Percentiles rank a stretch among this genome's conserved stretches.
Conservation (phyloP, 2,888 invertebrate species). For the Strigamia maritima region DNA sequence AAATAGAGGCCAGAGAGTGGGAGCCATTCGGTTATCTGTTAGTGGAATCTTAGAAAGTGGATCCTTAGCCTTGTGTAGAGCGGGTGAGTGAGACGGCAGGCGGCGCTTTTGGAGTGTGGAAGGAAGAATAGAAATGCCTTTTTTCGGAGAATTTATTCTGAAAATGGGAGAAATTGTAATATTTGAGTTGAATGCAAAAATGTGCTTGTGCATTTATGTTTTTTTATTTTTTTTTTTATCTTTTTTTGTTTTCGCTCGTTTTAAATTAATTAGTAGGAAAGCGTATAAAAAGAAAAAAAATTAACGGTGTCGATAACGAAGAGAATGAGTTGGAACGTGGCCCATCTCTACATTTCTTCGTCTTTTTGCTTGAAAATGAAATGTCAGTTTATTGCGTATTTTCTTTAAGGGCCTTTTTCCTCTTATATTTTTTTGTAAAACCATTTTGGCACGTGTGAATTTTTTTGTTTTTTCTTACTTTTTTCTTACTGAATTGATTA, state of each 20-base stretch:
- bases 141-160: not conserved
- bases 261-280: not conserved
- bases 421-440: not conserved
- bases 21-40: not conserved
- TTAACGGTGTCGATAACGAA: slow-evolving; percentile 4
- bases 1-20: not conserved
- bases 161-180: not conserved
- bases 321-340: not conserved
- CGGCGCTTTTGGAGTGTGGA: not conserved
- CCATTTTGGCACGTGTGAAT: not conserved
- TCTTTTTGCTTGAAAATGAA: not conserved
- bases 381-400: slow-evolving; percentile 4
- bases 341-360: not conserved
- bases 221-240: not conserved
- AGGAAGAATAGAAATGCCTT: not conserved
- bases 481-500: not conserved
- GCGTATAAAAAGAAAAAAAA: not conserved
- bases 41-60: not conserved
- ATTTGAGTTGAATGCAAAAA: not conserved
- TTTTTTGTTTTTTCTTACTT: not conserved
- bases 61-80: not conserved
- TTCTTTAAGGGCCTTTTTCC: not conserved
- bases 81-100: not conserved
- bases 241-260: not conserved
- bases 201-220: not conserved